Evolutionary conservation across 2,888 invertebrate species (phyloP), one percentile per base, ranked within the genome.

Genomic region (Epirrita christyi): DNA sequence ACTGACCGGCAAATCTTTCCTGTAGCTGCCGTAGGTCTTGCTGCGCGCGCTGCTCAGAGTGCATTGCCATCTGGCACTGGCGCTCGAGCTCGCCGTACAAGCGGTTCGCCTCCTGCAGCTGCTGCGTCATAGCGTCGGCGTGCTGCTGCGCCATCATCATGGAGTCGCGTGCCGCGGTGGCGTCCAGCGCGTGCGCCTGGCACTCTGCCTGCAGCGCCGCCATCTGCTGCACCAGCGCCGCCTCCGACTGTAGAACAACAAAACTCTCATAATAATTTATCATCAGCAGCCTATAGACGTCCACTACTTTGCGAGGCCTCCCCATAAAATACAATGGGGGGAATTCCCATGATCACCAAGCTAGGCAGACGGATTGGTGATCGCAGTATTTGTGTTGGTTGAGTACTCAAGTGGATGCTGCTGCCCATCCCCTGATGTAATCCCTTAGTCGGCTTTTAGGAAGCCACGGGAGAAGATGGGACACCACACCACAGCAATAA

Each of bases 91-190:
- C 93, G 32, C 78, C 79, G 70, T 83, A 89, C 6, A 85, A 83
- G 53, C 91, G 89, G 64, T 86, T 90, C 9, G 93, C 87, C 64
- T 94, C 94, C 94, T 86, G 94, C 60, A 93, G 85, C 76, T 94
- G 93, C 67, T 93, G 88, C 64, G 84, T 85, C 59, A 93, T 83
- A 38, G 93, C 93, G 57, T 92, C 86, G 64, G 80, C 64, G 81
- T 93, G 90, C 54, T 93, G 93, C 62, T 92, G 85, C 56, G 93
- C 89, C 62, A 93, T 87, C 50, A 93, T 88, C 63, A 83, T 58
- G 11, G 79, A 62, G 67, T 85, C 90, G 36, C 83, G 70, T 47
- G 80, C 92, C 56, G 91, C 90, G 0, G 84, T 86, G 55, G 78
- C 76, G 68, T 88, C 89, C 64, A 83, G 67, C 58, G 74, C 83